Base-by-base conservation (phyloP, 1,140 invertebrate genomes). In the Saccostrea glomerata region DNA sequence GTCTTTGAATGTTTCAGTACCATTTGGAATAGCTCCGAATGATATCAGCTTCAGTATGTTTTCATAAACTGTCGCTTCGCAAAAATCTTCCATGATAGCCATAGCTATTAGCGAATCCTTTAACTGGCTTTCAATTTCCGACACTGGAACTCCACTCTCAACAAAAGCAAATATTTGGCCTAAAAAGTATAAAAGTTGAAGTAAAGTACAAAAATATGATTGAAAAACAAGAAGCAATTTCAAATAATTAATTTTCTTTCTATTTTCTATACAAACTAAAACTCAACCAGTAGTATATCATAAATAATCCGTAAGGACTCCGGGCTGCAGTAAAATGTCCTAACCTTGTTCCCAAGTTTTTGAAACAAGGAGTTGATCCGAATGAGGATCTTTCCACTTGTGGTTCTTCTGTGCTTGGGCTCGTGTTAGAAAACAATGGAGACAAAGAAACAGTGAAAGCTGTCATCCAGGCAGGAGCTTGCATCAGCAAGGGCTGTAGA, bases 41-140 rank as follows among this genome's bases (percentile, higher is more conserved):
- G 70, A 73, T 12, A 73, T 11, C 11, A 73, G 70, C 23, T 63
- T 17, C 25, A 88, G 82, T n/a, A 85, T 85, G 5, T 17, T n/a
- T 20, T 63, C 58, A 63, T 63, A 63, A 63, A n/a, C 58, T 20
- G 0, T 20, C 0, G 58, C 17, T 17, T 20, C 58, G 15, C n/a
- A 13, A 30, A 15, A 73, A 25, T 30, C 25, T 15, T 73, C 70
- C 25, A 25, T 40, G 11, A 73, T 73, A 30, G 70, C 70, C 30
- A 73, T 15, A 11, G 13, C 2, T 25, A 73, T 30, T 4, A 73
- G 30, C 11, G 70, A 73, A 30, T 63, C 58, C n/a, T 36, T 36
- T 15, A 25, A 30, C 13, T 30, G 25, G 70, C 12, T 13, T 36
- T 73, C 70, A 25, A 73, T 36, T 36, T 25, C 9, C 11, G 11